phyloP scores from a whole-genome alignment of 2,888 invertebrate species.

The Chromoteleia sp. region DNA sequence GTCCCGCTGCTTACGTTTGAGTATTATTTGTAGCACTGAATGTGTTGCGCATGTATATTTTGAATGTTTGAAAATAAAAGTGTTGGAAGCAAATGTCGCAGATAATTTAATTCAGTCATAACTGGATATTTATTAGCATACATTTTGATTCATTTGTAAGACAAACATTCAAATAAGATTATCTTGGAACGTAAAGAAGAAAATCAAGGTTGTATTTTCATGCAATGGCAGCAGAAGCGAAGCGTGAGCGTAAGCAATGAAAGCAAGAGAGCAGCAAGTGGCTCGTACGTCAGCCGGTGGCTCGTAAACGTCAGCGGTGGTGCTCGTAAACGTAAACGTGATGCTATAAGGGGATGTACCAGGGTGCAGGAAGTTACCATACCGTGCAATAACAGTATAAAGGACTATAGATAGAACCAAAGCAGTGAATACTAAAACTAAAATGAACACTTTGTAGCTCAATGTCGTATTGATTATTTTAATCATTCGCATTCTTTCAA shows the following conservation, averaged over 20 bases:
- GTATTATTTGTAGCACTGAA: constrained; percentile 14
- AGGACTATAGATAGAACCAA: constrained; percentile 77
- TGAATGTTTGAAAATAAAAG: constrained; percentile 26
- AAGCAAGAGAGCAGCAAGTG: constrained; percentile 84
- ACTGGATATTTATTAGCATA: constrained; percentile 44
- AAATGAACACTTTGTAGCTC: constrained; percentile 57
- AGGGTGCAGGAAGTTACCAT: constrained; percentile 80
- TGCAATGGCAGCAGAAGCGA: constrained; percentile 75
- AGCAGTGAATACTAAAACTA: constrained; percentile 63
- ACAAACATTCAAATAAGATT: constrained; percentile 62
- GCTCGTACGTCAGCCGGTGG: constrained; percentile 85
- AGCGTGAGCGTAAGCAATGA: constrained; percentile 82
- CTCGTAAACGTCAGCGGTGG: constrained; percentile 85
- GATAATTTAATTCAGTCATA: constrained; percentile 50
- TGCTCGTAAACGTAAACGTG: constrained; percentile 85
- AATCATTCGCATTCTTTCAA: constrained; percentile 41
- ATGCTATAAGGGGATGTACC: constrained; percentile 84
- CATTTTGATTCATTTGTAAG: constrained; percentile 63
- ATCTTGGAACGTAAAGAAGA: constrained; percentile 69
- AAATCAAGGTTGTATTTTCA: constrained; percentile 78
- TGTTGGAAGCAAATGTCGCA: constrained; percentile 13
- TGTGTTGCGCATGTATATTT: constrained; percentile 6
- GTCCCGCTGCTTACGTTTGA: not conserved
- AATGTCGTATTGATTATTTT: constrained; percentile 56
- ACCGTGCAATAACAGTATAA: constrained; percentile 80